Conservation (phyloP, 2,113 vertebrate species). For the Bothrops jararaca region DNA sequence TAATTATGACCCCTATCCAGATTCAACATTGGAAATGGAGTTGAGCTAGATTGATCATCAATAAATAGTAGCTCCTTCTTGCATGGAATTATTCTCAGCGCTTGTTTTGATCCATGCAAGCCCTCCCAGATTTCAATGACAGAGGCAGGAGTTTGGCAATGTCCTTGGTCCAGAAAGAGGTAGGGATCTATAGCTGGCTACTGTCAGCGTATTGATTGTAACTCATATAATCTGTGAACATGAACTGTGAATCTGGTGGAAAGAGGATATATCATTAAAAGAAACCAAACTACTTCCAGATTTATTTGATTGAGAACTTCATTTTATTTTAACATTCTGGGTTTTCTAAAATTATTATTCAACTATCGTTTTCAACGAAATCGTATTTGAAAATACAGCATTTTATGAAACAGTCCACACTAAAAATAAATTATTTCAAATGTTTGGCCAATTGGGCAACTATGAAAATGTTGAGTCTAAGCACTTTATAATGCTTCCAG, state of each 20-base stretch:
- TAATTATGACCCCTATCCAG: neutral
- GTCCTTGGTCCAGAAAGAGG: neutral
- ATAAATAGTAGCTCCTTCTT: neutral
- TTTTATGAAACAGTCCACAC: slow-evolving; percentile 47
- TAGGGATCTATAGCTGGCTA: neutral
- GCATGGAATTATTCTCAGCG: neutral
- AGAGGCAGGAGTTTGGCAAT: neutral
- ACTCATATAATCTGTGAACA: neutral
- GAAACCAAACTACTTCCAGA: accelerated
- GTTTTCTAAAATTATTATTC: neutral
- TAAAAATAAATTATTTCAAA: slow-evolving; percentile 50
- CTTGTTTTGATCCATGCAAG: neutral
- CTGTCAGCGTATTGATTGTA: neutral
- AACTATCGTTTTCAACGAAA: neutral
- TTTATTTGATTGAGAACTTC: neutral
- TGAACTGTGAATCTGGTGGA: neutral
- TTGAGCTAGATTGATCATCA: neutral
- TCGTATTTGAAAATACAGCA: slow-evolving; percentile 40
- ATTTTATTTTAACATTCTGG: neutral
- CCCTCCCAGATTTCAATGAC: neutral
- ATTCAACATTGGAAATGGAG: neutral
- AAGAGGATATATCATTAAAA: neutral
- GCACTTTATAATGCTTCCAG: slow-evolving; percentile 48
- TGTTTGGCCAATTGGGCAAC: slow-evolving; percentile 56
- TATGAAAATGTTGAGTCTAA: slow-evolving; percentile 46